Evolutionary conservation across 2,797 vertebrate genomes (phyloP).

Genomic region (Alauda arvensis): DNA sequence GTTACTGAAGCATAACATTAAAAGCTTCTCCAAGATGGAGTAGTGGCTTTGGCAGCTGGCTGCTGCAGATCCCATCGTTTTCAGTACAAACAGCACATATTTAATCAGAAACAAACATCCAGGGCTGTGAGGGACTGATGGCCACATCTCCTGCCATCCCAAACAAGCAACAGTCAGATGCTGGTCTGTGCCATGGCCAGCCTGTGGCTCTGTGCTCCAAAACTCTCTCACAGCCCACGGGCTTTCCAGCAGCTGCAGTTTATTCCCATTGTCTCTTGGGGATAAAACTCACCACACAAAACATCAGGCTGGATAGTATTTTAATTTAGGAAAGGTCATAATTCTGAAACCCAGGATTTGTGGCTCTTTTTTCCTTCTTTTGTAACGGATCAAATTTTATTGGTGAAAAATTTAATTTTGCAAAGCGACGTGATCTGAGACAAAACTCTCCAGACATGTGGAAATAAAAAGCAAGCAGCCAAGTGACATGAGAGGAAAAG

Average conservation of each 20-base stretch:
- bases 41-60: background rate
- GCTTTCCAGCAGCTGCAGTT: background rate
- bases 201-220: background rate
- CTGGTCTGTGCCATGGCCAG: background rate
- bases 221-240: background rate
- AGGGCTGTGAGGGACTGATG: background rate
- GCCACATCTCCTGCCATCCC: background rate
- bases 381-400: constrained; percentile 2
- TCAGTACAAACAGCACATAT: background rate
- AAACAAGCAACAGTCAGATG: background rate
- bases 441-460: background rate
- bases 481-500: background rate
- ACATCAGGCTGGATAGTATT: background rate
- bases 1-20: constrained; percentile 26
- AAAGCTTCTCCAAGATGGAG: background rate
- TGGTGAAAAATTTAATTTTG: constrained; percentile 21
- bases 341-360: background rate
- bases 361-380: background rate
- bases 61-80: background rate
- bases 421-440: background rate
- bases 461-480: background rate
- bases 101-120: background rate
- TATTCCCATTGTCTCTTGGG: background rate
- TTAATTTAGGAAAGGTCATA: background rate
- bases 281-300: background rate